Base-by-base conservation (phyloP, 2,888 invertebrate species). In the Catocala nupta region DNA sequence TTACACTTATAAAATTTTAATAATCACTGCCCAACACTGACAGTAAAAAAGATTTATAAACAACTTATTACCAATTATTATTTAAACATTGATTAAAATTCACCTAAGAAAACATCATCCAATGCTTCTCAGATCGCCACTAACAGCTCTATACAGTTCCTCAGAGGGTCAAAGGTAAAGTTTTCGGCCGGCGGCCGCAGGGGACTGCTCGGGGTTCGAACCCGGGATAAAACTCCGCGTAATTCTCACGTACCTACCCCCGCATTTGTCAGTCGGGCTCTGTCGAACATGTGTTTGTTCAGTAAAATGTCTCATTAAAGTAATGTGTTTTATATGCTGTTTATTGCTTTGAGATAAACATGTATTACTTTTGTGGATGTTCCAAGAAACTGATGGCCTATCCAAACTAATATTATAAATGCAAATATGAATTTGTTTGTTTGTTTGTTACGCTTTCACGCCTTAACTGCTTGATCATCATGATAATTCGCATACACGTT, bases 191-290 rank as follows among this genome's bases (percentile, higher is more conserved):
- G 78, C 85, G 85, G 88, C 77, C 84, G 67, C 93, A 89, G 88
- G 75, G 73, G 92, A 77, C 82, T 65, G 77, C 80, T 80, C 78
- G 81, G 84, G 87, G 86, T 86, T 85, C 85, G 84, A 84, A 82
- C 82, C 86, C 85, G 78, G 90, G 92, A 91, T 94, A 94, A 94
- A 94, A 93, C 90, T 93, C 88, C 86, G 85, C 84, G 93, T 92
- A 92, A 94, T 94, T 94, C 90, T 85, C 94, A 94, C 93, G 88
- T 92, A 89, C 87, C 89, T 75, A 87, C 85, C 84, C 78, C 82
- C 83, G 81, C 85, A 87, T 91, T 93, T 92, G 88, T 90, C 90
- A 88, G 83, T 80, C 44, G 47, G 47, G 58, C 39, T 50, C 58
- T 53, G 54, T 56, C 61, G 53, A 67, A 71, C 59, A 63, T 75